Evolutionary conservation across 2,797 vertebrate genomes (phyloP), one percentile per base, ranked within the genome.

Genomic region (Notoglanidium macrostoma): DNA sequence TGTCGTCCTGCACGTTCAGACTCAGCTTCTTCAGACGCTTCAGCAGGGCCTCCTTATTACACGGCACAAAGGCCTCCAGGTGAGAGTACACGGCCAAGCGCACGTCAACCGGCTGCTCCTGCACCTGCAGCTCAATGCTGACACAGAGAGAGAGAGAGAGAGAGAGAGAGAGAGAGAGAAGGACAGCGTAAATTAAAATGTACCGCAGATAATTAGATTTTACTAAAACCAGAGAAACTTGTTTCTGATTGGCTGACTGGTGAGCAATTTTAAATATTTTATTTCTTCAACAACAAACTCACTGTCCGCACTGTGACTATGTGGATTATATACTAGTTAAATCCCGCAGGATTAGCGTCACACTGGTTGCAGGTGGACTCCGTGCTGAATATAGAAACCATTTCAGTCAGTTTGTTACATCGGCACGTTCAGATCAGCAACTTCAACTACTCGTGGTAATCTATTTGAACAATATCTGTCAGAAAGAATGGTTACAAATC

Each of bases 1-100:
- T 95, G 95, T 99, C 98, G 88, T 99, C 98, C 98, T 99, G 98
- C 46, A 98, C 96, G 77, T 98, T 98, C 92, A 99, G 97, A 90
- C 97, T 98, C 83, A 99, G 93, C 93, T 99, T 99, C 95, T 98
- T 99, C 35, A 99, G 95, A 57, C 98, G 97, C 93, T 99, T 99
- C 88, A 99, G 97, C 91, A 99, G 94, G 15, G 97, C 97, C 88
- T 99, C 98, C 93, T 97, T 99, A 94, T 97, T 99, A 94, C 98
- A 99, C 12, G 98, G 98, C 90, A 99, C 97, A 44, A 99, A 99
- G 90, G 98, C 97, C 95, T 98, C 98, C 80, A 99, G 96, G 92
- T 99, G 97, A 26, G 96, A 95, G 92, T 99, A 99, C 67, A 99
- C 97, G 0, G 95, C 95, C 12, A 94, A 94, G 23, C 97, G 97